phyloP scores from a whole-genome alignment of 2,113 vertebrate genomes.

The Lophochroa leadbeateri region DNA sequence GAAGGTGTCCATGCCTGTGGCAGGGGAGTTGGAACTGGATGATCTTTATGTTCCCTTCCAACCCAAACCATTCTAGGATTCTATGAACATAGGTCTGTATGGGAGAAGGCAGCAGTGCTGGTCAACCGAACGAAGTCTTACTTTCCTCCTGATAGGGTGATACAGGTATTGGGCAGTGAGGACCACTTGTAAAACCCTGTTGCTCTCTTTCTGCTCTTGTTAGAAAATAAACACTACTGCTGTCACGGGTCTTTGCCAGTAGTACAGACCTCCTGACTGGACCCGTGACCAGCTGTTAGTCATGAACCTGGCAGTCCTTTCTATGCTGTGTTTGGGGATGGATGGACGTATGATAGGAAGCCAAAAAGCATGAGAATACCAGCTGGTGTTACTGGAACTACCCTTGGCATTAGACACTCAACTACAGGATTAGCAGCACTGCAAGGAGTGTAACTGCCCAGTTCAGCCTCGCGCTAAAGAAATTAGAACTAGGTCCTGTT shows the following conservation, averaged over 20 bases:
- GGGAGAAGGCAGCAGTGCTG: not conserved
- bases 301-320: not conserved
- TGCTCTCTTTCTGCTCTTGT: not conserved
- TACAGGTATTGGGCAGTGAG: not conserved
- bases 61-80: not conserved
- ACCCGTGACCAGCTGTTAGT: not conserved
- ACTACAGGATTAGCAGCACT: not conserved
- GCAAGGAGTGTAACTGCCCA: not conserved
- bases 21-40: not conserved
- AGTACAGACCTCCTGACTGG: not conserved
- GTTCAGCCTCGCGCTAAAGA: too few relatives aligned
- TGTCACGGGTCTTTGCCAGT: not conserved
- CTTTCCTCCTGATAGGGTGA: accelerated
- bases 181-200: not conserved
- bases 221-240: not conserved
- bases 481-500: accelerated
- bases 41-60: not conserved
- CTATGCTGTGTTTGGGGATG: not conserved
- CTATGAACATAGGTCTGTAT: not conserved
- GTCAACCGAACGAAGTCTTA: accelerated
- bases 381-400: too few relatives aligned
- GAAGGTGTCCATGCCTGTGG: not conserved
- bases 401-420: not conserved
- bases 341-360: not conserved
- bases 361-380: not conserved